Evolutionary conservation across 2,888 invertebrate species (phyloP), one percentile per base, ranked within the genome.

Genomic region (Caenorhabditis uteleia): DNA sequence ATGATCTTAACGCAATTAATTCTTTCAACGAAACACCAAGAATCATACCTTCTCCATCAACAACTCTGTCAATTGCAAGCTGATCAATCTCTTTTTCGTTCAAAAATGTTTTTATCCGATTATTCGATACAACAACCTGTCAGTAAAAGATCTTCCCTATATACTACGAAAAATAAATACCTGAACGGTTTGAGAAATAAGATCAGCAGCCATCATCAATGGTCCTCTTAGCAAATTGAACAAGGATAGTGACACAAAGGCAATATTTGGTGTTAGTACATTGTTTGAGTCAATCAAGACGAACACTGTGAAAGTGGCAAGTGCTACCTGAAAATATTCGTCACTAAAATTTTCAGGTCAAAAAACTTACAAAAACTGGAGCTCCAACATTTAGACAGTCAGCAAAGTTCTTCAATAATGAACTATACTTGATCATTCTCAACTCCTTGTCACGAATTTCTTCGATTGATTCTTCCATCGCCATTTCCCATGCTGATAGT

Each of bases 161-260:
- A 42, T 12, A 6, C 25, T 6, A 16, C 21, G 10, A 21, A 3
- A 25, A 16, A 3, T 25, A 7, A 2, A 10, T 33, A 80, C 77
- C 67, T 81, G 81, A 16, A 81, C 79, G 16, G 79, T 79, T 50
- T 81, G 80, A 7, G 77, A 67, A 38, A 81, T 72, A 8, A 81
- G 42, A 45, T 81, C 81, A 20, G 79, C 91, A 48, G 93, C 67
- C 70, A 70, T 68, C 56, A 70, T 57, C 0, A 70, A 39, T n/a
- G 70, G 74, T 16, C 57, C 66, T 26, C 70, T 47, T 7, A 72
- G 54, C 43, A 95, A 92, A 88, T 95, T 95, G 89, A 97, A 94
- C 85, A 95, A 89, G 84, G 95, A 92, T 83, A 97, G 88, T 82
- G 95, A 92, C 82, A 95, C 95, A 87, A 97, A 97, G 83, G 95